Conservation (phyloP, 1,140 invertebrate species). For the Ostrea edulis region DNA sequence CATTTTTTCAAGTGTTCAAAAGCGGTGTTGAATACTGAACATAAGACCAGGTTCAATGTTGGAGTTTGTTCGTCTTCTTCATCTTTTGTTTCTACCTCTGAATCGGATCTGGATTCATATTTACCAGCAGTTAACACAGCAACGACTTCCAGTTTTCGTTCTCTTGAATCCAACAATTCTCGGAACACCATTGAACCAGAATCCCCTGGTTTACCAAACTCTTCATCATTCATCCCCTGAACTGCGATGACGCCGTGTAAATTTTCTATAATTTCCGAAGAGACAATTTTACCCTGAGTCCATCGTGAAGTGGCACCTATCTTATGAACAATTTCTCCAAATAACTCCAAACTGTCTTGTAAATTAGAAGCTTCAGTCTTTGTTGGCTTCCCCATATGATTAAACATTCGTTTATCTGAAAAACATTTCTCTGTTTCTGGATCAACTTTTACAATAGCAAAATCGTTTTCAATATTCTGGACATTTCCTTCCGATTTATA, state of each 20-base stretch:
- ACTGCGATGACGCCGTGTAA: background rate
- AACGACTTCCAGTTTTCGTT: background rate
- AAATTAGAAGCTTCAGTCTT: background rate
- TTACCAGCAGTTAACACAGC: background rate
- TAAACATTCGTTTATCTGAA: background rate
- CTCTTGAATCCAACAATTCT: background rate
- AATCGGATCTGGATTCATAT: background rate
- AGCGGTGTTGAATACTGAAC: background rate
- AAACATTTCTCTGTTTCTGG: background rate
- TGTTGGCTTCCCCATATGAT: background rate
- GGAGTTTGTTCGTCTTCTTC: background rate
- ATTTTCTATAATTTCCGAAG: background rate
- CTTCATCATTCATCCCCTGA: background rate
- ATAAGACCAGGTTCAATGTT: background rate
- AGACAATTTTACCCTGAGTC: background rate
- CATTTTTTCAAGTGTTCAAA: background rate
- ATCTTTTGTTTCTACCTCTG: background rate
- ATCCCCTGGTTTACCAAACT: background rate
- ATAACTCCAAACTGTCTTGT: background rate
- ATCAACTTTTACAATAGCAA: background rate
- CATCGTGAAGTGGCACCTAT: background rate
- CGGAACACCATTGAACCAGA: conserved; percentile 1
- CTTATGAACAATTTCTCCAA: conserved; percentile 13
- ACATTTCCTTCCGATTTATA: background rate
- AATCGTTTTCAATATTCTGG: background rate